phyloP scores from a whole-genome alignment of 2,113 vertebrate species.

The Phylloscopus trochiloides region DNA sequence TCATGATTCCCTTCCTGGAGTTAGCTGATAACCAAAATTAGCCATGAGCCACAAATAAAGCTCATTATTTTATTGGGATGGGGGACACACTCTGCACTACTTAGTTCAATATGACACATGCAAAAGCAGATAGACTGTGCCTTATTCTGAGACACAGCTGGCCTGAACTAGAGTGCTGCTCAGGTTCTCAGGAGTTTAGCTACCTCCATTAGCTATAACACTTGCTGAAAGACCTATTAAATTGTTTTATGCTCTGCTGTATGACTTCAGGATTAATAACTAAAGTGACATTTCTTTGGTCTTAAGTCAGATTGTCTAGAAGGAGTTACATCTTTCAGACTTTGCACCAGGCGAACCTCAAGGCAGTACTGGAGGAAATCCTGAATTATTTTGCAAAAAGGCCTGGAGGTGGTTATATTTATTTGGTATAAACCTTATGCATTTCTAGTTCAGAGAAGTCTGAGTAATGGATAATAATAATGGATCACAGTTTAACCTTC shows the following conservation, averaged over 20 bases:
- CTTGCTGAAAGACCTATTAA: background rate
- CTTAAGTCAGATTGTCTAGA: background rate
- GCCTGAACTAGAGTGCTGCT: background rate
- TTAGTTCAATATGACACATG: background rate
- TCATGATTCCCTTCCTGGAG: background rate
- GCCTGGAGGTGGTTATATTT: background rate
- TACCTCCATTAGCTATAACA: background rate
- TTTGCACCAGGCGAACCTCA: background rate
- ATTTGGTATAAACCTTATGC: background rate
- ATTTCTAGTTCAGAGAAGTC: background rate
- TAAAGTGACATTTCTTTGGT: background rate
- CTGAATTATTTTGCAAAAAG: background rate
- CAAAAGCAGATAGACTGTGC: background rate
- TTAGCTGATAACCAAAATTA: background rate
- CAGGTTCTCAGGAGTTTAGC: background rate
- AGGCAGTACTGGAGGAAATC: background rate
- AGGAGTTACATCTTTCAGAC: background rate
- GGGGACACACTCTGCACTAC: background rate
- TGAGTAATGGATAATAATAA: background rate
- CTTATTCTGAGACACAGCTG: background rate
- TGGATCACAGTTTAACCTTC: slow-evolving; percentile 3
- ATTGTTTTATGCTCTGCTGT: background rate
- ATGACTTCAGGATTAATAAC: background rate
- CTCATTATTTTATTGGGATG: background rate
- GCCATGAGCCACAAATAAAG: fast-evolving